Base-by-base conservation (phyloP, 2,888 invertebrate genomes). In the Tetragonula carbonaria region DNA sequence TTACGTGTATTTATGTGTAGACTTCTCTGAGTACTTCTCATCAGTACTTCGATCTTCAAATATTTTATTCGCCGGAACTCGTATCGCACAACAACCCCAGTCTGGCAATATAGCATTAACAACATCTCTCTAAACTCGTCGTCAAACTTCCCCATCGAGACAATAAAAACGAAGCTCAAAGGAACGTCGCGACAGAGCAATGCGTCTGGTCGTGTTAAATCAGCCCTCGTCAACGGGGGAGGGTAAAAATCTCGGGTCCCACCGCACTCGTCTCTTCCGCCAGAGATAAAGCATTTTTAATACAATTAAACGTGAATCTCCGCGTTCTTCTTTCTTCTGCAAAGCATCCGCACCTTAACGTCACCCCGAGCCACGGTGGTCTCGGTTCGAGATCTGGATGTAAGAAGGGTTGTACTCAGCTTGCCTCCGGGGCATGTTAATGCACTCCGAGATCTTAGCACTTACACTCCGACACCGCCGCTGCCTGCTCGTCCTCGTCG, bases 361-460 rank as follows among this genome's bases (percentile, higher is more conserved):
- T 80, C 80, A 80, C 86, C 86, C 86, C 85, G 85, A 87, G 88
- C 91, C 90, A 73, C 86, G 88, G 89, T 90, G 92, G 91, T 92
- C 91, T 92, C 88, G 87, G 90, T 85, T 91, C 86, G 90, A 91
- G 92, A 92, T 92, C 90, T 91, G 91, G 92, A 93, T 93, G 94
- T 94, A 94, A 94, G 94, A 94, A 94, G 94, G 94, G 94, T 94
- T 94, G 94, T 94, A 94, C 92, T 92, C 93, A 91, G 92, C 93
- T 92, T 92, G 93, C 94, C 93, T 94, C 88, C 91, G 87, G 93
- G 94, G 93, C 94, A 94, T 94, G 94, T 94, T 94, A 94, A 94
- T 94, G 94, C 94, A 94, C 94, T 94, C 93, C 91, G 88, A 93
- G 94, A 94, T 94, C 94, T 94, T 94, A 94, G 94, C 94, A 94